Evolutionary conservation across 1,140 invertebrate species (phyloP), one percentile per base, ranked within the genome.

Genomic region (Cydia pomonella): DNA sequence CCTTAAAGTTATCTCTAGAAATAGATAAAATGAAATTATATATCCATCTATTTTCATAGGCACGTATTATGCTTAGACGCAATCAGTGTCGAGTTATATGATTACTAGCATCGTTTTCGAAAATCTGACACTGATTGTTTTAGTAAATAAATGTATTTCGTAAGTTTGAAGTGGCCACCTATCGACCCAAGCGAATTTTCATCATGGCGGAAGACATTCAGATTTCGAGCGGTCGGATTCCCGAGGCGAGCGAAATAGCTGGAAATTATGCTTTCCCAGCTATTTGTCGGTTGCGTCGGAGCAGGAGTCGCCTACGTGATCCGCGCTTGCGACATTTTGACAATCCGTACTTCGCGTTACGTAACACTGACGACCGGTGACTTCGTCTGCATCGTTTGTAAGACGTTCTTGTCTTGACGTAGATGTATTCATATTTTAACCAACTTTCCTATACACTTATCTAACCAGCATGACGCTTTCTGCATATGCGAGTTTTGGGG

Each of bases 241-340:
- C 64, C 63, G 23, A 27, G 63, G 25, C 63, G 63, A 69, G 64
- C 64, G 64, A 33, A 33, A 69, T 69, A 33, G 27, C 64, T 69
- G 64, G 64, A 79, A 80, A 80, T 79, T 75, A 77, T 76, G 80
- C 78, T 82, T 82, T 82, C 80, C 76, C 78, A 78, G 78, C 75
- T 73, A 79, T 82, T 77, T 80, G 77, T 81, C 79, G 77, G 75
- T 79, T 81, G 79, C 81, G 80, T 78, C 76, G 78, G 66, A 41
- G 74, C 69, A 76, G 77, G 74, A 62, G 76, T 72, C 38, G 77
- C 74, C 79, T 79, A 80, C 80, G 80, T 80, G 83, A 80, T 82
- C 79, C 73, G 75, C 64, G 78, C 80, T 84, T 84, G 81, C 83
- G 81, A 84, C 83, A 84, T 81, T 84, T 82, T 81, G 81, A 82